Conservation (phyloP, 1,140 invertebrate genomes). For the Papilio polyxenes region DNA sequence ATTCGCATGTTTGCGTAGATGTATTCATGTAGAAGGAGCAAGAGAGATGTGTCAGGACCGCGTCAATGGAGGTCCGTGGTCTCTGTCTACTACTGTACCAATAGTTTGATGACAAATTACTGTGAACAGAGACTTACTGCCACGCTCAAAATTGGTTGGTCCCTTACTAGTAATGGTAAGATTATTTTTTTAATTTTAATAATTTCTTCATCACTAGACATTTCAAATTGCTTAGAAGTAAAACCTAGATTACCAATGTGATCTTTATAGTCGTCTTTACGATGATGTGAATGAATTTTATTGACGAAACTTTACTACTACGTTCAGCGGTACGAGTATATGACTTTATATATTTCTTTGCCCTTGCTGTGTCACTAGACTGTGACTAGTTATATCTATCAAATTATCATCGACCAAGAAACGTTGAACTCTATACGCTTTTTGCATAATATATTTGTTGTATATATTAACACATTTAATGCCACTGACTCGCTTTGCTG, state of each 20-base stretch:
- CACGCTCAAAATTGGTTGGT: background rate
- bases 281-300: background rate
- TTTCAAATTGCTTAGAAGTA: background rate
- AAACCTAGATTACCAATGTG: background rate
- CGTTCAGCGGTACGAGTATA: background rate
- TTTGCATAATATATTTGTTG: no score
- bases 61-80: no score
- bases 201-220: background rate
- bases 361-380: background rate
- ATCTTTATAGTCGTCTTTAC: background rate
- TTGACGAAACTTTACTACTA: background rate
- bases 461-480: no score
- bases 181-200: no score
- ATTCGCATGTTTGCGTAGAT: no score
- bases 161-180: background rate
- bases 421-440: background rate
- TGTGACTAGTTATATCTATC: background rate
- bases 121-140: background rate
- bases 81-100: background rate
- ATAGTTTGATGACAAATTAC: background rate
- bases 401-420: background rate
- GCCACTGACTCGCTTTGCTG: no score
- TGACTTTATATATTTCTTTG: background rate
- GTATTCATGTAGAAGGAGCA: no score
- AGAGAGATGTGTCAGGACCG: no score